Conservation (phyloP, 2,888 invertebrate genomes). For the Lysandra bellargus region DNA sequence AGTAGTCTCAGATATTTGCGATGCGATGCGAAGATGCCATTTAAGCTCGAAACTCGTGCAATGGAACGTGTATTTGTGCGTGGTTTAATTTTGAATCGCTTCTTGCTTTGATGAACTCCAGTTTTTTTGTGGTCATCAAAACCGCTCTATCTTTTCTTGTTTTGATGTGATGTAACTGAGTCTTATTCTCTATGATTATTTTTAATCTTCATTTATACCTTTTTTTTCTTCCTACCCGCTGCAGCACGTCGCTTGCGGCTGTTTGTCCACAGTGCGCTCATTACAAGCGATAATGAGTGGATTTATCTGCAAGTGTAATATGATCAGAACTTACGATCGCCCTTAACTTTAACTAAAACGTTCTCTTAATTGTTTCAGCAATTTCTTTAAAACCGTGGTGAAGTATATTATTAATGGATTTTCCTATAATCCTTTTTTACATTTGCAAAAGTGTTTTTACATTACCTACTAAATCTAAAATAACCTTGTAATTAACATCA, state of each 20-base stretch:
- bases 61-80: neutral
- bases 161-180: neutral
- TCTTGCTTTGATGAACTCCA: too few relatives aligned
- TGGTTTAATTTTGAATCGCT: too few relatives aligned
- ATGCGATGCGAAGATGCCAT: too few relatives aligned
- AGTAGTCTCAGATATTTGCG: too few relatives aligned
- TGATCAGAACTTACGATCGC: slow-evolving; percentile 41
- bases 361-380: neutral
- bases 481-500: neutral
- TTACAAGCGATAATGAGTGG: slow-evolving; percentile 62
- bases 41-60: neutral
- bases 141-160: neutral
- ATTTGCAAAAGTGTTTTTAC: neutral
- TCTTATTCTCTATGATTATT: neutral
- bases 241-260: slow-evolving; percentile 34
- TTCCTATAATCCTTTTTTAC: too few relatives aligned
- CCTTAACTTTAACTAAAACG: neutral
- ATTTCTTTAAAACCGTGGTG: neutral
- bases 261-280: slow-evolving; percentile 49
- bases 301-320: slow-evolving; percentile 61
- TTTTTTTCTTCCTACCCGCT: slow-evolving; percentile 32
- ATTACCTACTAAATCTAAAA: neutral
- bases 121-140: neutral
- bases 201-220: neutral
- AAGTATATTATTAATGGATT: too few relatives aligned